Evolutionary conservation across 1,140 invertebrate genomes (phyloP).

Genomic region (Papilio xuthus): DNA sequence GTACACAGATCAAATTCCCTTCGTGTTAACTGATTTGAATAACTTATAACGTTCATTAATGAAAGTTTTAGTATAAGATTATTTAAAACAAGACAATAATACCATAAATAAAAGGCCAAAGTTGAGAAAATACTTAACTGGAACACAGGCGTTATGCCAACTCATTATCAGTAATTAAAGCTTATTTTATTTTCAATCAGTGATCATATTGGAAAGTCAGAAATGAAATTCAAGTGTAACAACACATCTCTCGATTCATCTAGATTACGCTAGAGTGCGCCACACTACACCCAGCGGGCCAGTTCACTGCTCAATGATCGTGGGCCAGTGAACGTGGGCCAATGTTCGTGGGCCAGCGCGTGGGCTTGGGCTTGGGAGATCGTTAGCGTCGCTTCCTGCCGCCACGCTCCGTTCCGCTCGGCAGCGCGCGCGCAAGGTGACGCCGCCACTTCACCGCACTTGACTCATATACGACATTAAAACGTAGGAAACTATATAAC

Average conservation of each 20-base stretch:
- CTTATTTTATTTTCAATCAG: not conserved
- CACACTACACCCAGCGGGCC: not conserved
- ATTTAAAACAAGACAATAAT: too few relatives aligned
- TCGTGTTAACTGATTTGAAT: not conserved
- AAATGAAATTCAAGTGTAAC: not conserved
- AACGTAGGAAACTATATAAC: not conserved
- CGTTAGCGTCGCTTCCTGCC: conserved; percentile 54
- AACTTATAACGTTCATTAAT: too few relatives aligned
- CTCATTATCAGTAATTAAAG: not conserved
- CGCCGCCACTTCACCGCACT: not conserved
- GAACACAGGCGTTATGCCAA: too few relatives aligned
- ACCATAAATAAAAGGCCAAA: too few relatives aligned
- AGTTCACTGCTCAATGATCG: conserved; percentile 2
- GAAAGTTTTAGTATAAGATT: too few relatives aligned
- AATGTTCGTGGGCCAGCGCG: conserved; percentile 6
- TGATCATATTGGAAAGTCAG: not conserved
- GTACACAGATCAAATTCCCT: not conserved
- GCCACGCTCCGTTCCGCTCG: conserved; percentile 56
- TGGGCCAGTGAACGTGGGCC: conserved; percentile 17
- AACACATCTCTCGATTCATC: not conserved
- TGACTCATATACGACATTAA: not conserved
- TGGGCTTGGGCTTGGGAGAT: conserved; percentile 44
- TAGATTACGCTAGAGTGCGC: not conserved
- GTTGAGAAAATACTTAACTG: too few relatives aligned
- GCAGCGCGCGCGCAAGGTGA: conserved; percentile 25